phyloP scores from a whole-genome alignment of 1,140 invertebrate species.

The Sitobion miscanthi region DNA sequence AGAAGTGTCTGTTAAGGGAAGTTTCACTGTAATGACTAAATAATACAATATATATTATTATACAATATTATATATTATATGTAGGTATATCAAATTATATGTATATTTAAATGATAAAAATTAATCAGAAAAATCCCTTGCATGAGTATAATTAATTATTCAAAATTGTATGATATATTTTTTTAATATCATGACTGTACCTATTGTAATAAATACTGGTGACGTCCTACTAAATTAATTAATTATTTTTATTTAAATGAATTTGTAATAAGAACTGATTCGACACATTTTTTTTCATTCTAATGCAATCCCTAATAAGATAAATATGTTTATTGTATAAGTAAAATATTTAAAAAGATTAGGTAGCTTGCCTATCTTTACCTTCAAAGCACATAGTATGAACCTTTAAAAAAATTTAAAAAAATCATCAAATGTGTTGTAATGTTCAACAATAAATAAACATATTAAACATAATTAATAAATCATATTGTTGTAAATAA shows the following conservation, averaged over 20 bases:
- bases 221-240: not conserved
- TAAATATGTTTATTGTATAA: not conserved
- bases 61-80: no score
- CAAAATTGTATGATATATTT: no score
- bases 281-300: not conserved
- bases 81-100: no score
- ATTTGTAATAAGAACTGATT: no score
- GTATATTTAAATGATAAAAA: no score
- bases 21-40: no score
- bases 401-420: not conserved
- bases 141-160: no score
- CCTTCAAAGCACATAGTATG: not conserved
- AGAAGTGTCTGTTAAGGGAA: no score
- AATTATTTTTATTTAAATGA: no score
- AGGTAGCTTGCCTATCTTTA: not conserved
- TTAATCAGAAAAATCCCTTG: no score
- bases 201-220: not conserved
- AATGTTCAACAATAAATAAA: not conserved
- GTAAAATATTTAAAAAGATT: no score
- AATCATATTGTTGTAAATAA: not conserved
- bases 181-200: not conserved
- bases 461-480: not conserved
- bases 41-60: no score
- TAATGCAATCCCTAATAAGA: not conserved
- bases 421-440: not conserved